A percentile compares a stretch with the other conserved stretches of the same genome.
These are phyloP conservation scores for Toxostoma redivivum DNA, from an alignment of 2,113 vertebrate genomes.

Conservation along the genomic window DNA sequence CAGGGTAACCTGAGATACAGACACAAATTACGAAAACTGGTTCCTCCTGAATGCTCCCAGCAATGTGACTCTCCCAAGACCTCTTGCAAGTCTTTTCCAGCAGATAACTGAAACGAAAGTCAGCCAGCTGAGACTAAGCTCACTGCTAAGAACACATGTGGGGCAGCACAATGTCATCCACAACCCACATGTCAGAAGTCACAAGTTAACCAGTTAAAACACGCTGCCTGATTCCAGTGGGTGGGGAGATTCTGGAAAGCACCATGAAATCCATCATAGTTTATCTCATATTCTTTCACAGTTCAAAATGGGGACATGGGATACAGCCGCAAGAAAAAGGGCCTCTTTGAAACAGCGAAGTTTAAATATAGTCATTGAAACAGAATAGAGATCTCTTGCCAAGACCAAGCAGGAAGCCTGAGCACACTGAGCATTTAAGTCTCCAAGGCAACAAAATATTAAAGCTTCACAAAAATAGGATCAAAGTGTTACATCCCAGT, in stretches of 20 bases:
- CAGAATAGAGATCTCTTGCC: slow-evolving; percentile 2
- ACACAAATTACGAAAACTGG: background rate
- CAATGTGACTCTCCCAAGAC: background rate
- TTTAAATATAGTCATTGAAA: slow-evolving; percentile 45
- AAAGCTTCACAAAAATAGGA: slow-evolving; percentile 47
- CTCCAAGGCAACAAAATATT: slow-evolving; percentile 63
- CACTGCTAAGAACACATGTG: background rate
- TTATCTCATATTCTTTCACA: background rate
- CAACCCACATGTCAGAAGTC: background rate
- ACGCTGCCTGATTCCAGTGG: background rate
- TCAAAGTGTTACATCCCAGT: slow-evolving; percentile 7
- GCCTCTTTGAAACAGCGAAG: background rate
- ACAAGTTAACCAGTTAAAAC: background rate
- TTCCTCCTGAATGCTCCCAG: background rate
- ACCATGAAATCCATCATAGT: background rate
- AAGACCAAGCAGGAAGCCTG: slow-evolving; percentile 50
- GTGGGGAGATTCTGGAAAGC: background rate
- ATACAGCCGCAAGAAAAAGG: slow-evolving; percentile 22
- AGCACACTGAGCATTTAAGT: slow-evolving; percentile 11
- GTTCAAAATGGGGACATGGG: background rate
- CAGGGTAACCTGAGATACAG: rapidly evolving
- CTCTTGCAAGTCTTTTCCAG: background rate
- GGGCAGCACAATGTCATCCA: background rate
- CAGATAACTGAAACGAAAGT: background rate
- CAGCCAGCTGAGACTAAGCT: background rate